These are phyloP conservation scores for Apteryx owenii DNA, from an alignment of 2,113 vertebrate species.

Conservation along the genomic window DNA sequence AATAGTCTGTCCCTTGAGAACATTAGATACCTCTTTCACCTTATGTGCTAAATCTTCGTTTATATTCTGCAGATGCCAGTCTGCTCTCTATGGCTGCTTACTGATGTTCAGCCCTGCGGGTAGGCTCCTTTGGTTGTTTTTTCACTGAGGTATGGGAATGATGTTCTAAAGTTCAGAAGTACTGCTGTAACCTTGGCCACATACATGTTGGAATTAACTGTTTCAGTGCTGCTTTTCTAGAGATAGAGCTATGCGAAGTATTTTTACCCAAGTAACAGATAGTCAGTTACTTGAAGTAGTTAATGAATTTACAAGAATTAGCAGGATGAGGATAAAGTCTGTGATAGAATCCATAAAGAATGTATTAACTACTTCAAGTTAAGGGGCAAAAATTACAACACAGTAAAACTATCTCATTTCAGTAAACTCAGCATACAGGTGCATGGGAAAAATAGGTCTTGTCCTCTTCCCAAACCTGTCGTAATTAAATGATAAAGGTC, in stretches of 20 bases:
- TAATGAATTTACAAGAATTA: neutral
- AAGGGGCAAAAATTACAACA: neutral
- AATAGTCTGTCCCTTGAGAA: constrained; percentile 43
- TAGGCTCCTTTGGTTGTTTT: neutral
- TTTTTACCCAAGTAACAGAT: neutral
- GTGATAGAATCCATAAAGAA: neutral
- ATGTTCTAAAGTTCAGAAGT: constrained; percentile 9
- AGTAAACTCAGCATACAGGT: neutral
- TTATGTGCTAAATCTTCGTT: constrained; percentile 55
- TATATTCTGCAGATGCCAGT: constrained; percentile 48
- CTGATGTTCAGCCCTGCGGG: constrained; percentile 39
- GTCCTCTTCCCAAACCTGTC: neutral
- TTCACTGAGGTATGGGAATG: neutral
- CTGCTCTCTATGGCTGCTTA: constrained; percentile 10
- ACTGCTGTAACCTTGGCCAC: neutral
- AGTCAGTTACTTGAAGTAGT: neutral
- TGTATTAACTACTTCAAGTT: neutral
- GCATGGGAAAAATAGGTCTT: neutral
- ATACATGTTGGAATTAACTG: neutral
- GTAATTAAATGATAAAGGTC: neutral
- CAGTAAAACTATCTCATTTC: neutral
- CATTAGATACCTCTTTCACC: constrained; percentile 26
- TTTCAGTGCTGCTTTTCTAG: neutral
- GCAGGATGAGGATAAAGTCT: neutral
- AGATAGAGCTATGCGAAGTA: rapidly evolving